Conservation (phyloP, 2,888 invertebrate species). For the Drosophila dives region DNA sequence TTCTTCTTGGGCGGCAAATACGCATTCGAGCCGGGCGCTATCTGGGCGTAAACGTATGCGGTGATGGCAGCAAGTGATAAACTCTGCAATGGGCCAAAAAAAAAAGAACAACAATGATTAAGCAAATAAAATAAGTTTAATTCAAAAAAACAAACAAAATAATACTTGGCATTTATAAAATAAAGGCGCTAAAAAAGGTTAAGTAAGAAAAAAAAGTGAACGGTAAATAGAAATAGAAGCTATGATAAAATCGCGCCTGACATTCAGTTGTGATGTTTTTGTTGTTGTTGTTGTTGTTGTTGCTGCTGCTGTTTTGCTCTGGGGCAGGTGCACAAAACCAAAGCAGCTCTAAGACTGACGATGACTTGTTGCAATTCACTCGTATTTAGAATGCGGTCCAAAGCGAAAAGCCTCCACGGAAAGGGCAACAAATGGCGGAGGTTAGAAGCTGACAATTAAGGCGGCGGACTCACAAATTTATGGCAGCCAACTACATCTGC, state of each 20-base stretch:
- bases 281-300: background rate
- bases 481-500: conserved; percentile 29
- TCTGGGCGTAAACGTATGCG: conserved; percentile 81
- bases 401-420: conserved; percentile 31
- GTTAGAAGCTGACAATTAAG: conserved; percentile 59
- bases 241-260: conserved; percentile 74
- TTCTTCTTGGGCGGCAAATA: conserved; percentile 90
- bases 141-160: conserved; percentile 32
- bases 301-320: conserved; percentile 32
- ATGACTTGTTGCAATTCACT: conserved; percentile 41
- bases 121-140: conserved; percentile 27
- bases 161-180: conserved; percentile 48
- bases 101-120: conserved; percentile 32
- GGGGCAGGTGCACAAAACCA: conserved; percentile 60
- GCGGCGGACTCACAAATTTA: conserved; percentile 43
- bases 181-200: conserved; percentile 63
- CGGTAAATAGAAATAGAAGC: conserved; percentile 73
- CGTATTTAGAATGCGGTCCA: conserved; percentile 64
- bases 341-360: conserved; percentile 21
- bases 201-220: conserved; percentile 66
- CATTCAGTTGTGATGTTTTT: conserved; percentile 62
- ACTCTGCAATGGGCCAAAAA: conserved; percentile 74
- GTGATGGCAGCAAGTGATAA: conserved; percentile 79
- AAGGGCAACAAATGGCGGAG: conserved; percentile 75
- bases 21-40: conserved; percentile 88